These are phyloP conservation scores for Lithophane ornitopus DNA, from an alignment of 2,888 invertebrate species.

Conservation along the genomic window DNA sequence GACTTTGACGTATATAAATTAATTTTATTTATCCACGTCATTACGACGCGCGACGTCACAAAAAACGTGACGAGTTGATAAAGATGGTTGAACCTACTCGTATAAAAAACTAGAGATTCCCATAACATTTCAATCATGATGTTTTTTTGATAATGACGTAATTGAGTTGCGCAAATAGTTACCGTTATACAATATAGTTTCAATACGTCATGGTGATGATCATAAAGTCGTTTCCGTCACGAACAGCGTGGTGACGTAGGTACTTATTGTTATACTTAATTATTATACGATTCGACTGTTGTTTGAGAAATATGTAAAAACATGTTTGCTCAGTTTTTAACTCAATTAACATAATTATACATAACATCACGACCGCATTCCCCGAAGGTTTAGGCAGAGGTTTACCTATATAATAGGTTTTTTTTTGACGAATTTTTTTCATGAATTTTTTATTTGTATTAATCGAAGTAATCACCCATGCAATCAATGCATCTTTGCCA, in stretches of 20 bases:
- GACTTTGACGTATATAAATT: neutral
- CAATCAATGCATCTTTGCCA: no score
- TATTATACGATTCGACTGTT: neutral
- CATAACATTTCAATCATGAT: neutral
- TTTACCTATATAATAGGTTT: no score
- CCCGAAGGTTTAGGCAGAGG: no score
- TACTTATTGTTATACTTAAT: neutral
- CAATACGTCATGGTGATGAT: constrained; percentile 26
- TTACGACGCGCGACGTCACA: neutral
- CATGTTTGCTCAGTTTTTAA: neutral
- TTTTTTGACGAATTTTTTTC: no score
- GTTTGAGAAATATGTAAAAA: neutral
- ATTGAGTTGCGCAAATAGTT: neutral
- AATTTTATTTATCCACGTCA: neutral
- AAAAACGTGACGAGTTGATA: neutral
- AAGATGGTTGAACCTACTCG: neutral
- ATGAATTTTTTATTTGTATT: no score
- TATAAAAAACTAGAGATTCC: neutral
- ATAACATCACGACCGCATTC: no score
- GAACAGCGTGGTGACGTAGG: neutral
- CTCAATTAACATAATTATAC: neutral
- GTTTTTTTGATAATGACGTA: constrained; percentile 1
- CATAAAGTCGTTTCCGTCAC: neutral
- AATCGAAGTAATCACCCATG: no score
- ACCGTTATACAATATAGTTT: neutral